Percentiles rank a stretch among this genome's conserved stretches.
These are phyloP conservation scores for Phaetusa simplex DNA, from an alignment of 2,113 vertebrate species.

Conservation along the genomic window DNA sequence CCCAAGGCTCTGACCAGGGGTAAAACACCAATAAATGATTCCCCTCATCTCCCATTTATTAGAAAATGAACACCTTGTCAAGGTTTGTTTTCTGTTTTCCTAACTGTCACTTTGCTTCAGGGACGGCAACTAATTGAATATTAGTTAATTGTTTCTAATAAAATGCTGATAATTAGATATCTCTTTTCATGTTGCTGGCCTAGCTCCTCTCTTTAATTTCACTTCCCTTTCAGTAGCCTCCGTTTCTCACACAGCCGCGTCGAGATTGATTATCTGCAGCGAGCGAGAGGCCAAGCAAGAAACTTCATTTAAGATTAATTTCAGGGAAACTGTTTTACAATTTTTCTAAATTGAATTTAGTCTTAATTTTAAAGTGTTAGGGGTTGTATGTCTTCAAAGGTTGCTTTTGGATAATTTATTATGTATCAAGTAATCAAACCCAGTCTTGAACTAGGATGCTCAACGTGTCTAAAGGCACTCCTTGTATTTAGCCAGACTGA, in stretches of 20 bases:
- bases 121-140: constrained; percentile 66
- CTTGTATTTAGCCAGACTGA: not conserved
- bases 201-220: constrained; percentile 49
- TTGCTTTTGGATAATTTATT: constrained; percentile 69
- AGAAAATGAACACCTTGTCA: constrained; percentile 78
- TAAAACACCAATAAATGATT: constrained; percentile 72
- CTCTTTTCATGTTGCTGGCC: constrained; percentile 40
- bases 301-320: constrained; percentile 75
- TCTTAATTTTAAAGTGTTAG: constrained; percentile 71
- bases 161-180: constrained; percentile 62
- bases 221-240: constrained; percentile 26
- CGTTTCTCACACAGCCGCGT: not conserved
- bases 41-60: constrained; percentile 73
- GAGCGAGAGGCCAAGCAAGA: constrained; percentile 54
- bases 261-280: constrained; percentile 70
- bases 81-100: constrained; percentile 60
- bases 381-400: constrained; percentile 59
- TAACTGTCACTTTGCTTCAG: constrained; percentile 55
- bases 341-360: constrained; percentile 73
- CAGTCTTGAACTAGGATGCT: constrained; percentile 4
- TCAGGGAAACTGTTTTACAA: constrained; percentile 67
- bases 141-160: constrained; percentile 73
- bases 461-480: not conserved
- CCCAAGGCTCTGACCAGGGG: constrained; percentile 64
- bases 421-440: constrained; percentile 54